Percentiles rank a stretch among this genome's conserved stretches.
Evolutionary conservation across 2,888 invertebrate genomes (phyloP).

Genomic region (Drosophila emarginata): DNA sequence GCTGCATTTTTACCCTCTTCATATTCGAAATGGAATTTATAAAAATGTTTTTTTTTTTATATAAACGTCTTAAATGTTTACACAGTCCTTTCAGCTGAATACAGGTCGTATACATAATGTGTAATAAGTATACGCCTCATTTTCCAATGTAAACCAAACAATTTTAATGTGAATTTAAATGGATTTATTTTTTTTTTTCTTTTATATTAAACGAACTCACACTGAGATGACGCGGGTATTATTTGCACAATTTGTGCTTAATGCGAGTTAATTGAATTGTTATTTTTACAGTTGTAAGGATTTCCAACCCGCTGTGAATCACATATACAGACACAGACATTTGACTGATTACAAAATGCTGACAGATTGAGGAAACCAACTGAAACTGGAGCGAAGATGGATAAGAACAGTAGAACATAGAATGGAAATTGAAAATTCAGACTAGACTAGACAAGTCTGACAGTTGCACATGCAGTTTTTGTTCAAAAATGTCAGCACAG

Average conservation of each 20-base stretch:
- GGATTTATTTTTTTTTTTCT: constrained; percentile 8
- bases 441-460: constrained; percentile 32
- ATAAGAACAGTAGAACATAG: constrained; percentile 25
- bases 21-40: constrained; percentile 24
- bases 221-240: constrained; percentile 12
- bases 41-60: constrained; percentile 36
- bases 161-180: constrained; percentile 32
- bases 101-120: constrained; percentile 4
- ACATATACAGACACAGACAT: constrained; percentile 6
- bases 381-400: constrained; percentile 40
- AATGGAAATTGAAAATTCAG: constrained; percentile 38
- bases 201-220: neutral
- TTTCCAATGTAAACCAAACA: constrained; percentile 38
- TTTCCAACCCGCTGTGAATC: constrained; percentile 9
- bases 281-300: constrained; percentile 9
- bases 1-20: neutral
- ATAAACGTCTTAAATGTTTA: constrained; percentile 11
- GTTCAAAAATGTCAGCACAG: constrained; percentile 45
- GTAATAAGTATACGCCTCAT: constrained; percentile 34
- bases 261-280: constrained; percentile 58
- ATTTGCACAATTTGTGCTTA: constrained; percentile 32
- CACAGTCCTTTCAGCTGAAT: neutral
- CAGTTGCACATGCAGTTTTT: constrained; percentile 40
- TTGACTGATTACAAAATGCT: constrained; percentile 57
- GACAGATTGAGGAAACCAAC: constrained; percentile 11